Percentiles rank a stretch among this genome's conserved stretches.
Conservation (phyloP, 2,797 vertebrate species). For the Cyclopterus lumpus region DNA sequence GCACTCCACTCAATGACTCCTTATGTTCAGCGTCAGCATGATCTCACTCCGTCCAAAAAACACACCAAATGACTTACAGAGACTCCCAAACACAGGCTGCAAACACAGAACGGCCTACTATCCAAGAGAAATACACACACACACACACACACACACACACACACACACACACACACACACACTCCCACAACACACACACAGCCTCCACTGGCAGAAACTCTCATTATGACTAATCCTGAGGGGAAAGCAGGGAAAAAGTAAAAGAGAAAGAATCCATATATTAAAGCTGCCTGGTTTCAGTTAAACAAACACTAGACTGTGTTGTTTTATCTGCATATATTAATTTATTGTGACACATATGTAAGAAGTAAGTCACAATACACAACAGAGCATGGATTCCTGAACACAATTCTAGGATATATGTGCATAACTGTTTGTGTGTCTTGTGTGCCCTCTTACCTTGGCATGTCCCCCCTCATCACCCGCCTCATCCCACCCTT, state of each 20-base stretch:
- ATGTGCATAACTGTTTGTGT: constrained; percentile 40
- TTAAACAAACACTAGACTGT: constrained; percentile 15
- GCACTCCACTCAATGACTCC: constrained; percentile 83
- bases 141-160: constrained; percentile 48
- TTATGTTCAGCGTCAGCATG: constrained; percentile 85
- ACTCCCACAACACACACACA: constrained; percentile 39
- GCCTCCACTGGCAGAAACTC: constrained; percentile 44
- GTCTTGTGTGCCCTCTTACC: constrained; percentile 48
- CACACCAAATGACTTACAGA: constrained; percentile 78
- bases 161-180: constrained; percentile 48
- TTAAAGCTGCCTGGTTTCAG: background rate
- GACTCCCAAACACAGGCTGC: constrained; percentile 73
- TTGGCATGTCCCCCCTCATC: constrained; percentile 45
- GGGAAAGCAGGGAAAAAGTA: constrained; percentile 42
- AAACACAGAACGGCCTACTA: constrained; percentile 65
- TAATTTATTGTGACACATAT: background rate
- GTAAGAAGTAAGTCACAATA: background rate
- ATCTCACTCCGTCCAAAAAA: constrained; percentile 81
- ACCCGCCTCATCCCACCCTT: background rate
- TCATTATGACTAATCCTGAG: constrained; percentile 65
- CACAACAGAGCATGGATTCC: background rate
- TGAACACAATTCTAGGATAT: constrained; percentile 29
- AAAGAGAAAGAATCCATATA: constrained; percentile 18
- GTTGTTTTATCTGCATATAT: background rate
- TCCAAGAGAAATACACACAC: constrained; percentile 73